A percentile compares a stretch with the other conserved stretches of the same genome.
Evolutionary conservation across 2,797 vertebrate species (phyloP).

Genomic region (Anguilla marmorata): DNA sequence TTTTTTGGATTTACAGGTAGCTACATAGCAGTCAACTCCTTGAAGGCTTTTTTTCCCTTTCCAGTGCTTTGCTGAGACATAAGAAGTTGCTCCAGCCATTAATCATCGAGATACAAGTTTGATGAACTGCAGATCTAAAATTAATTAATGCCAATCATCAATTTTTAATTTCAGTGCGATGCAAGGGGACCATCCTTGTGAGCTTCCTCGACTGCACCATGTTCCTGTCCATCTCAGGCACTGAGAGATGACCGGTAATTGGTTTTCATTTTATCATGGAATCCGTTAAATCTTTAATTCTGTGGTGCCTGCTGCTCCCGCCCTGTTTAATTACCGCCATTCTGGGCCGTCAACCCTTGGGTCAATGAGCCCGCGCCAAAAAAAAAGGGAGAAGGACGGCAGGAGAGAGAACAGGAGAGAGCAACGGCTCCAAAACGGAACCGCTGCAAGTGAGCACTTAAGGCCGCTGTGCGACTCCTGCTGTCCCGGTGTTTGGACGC

Average conservation of each 20-base stretch:
- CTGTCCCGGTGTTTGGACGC: neutral
- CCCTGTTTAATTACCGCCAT: slow-evolving; percentile 41
- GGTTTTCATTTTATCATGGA: slow-evolving; percentile 45
- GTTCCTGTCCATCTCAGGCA: neutral
- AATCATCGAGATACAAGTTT: slow-evolving; percentile 27
- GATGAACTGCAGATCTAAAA: slow-evolving; percentile 27
- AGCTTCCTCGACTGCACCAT: neutral
- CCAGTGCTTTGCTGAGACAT: neutral
- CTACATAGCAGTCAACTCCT: neutral
- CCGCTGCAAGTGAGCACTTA: neutral
- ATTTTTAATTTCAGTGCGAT: slow-evolving; percentile 34
- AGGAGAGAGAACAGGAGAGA: neutral
- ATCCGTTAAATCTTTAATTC: slow-evolving; percentile 46
- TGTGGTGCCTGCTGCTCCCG: slow-evolving; percentile 27
- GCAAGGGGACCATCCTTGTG: slow-evolving; percentile 18
- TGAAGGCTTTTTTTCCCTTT: neutral
- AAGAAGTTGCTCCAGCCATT: neutral
- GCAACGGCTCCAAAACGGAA: neutral
- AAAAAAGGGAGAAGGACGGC: neutral
- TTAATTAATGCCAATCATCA: slow-evolving; percentile 29
- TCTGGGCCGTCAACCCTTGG: slow-evolving; percentile 7
- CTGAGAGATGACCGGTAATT: slow-evolving; percentile 38
- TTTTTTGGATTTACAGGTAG: neutral
- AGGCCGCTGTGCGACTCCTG: neutral
- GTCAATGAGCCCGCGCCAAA: slow-evolving; percentile 3